Evolutionary conservation across 2,113 vertebrate species (phyloP).

Genomic region (Callocephalon fimbriatum): DNA sequence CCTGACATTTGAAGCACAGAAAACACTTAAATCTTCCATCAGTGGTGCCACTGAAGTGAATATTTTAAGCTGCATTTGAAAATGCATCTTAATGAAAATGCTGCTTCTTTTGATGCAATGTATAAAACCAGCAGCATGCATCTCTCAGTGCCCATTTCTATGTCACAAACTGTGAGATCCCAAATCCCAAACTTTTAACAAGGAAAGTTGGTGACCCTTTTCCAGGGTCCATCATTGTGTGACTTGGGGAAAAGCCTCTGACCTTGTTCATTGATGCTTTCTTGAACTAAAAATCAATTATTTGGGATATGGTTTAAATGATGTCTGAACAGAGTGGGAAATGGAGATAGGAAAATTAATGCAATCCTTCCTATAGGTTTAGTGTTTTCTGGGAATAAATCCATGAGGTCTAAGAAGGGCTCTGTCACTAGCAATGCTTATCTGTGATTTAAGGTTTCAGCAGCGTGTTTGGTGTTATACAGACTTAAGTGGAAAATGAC

Average conservation of each 20-base stretch:
- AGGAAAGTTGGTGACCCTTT: not conserved
- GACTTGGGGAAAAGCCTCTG: not conserved
- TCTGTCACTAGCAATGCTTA: not conserved
- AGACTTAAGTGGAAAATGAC: not conserved
- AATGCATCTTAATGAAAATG: not conserved
- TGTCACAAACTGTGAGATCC: not conserved
- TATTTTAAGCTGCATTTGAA: not conserved
- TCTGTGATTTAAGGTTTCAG: conserved; percentile 12
- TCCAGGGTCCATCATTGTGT: not conserved
- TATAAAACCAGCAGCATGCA: too few relatives aligned
- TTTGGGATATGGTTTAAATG: not conserved
- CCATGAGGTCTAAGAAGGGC: not conserved
- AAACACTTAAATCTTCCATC: not conserved
- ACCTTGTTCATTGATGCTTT: not conserved
- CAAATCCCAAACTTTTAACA: not conserved
- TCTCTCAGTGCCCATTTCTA: not conserved
- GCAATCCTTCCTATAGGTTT: not conserved
- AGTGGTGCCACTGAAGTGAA: not conserved
- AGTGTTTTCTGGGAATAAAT: not conserved
- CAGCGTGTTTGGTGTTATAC: not conserved
- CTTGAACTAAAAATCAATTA: not conserved
- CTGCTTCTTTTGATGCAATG: not conserved
- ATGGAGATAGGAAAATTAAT: not conserved
- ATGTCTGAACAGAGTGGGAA: not conserved
- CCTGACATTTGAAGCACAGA: not conserved